Evolutionary conservation across 1,140 invertebrate genomes (phyloP).

Genomic region (Eurosta solidaginis): DNA sequence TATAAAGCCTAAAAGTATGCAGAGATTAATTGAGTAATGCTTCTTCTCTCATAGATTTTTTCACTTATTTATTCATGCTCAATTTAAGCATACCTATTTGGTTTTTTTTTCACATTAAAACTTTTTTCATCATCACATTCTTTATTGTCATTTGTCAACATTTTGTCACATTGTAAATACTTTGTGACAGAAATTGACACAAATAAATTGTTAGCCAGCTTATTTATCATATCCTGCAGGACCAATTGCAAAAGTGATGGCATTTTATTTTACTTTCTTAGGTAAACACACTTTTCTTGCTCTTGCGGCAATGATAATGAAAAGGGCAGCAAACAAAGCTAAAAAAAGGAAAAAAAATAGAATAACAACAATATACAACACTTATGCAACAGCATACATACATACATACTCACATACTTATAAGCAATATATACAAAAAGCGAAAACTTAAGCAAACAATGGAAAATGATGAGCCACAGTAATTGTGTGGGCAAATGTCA

Average conservation of each 20-base stretch:
- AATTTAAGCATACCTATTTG: neutral
- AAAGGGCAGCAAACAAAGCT: no score
- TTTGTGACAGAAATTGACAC: slow-evolving; percentile 29
- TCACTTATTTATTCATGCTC: neutral
- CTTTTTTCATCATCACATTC: neutral
- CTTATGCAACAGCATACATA: no score
- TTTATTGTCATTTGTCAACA: slow-evolving; percentile 32
- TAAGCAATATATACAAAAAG: neutral
- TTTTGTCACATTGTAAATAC: slow-evolving; percentile 56
- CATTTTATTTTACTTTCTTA: slow-evolving; percentile 37
- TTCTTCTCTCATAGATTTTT: neutral
- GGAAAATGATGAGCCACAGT: slow-evolving; percentile 8
- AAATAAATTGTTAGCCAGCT: slow-evolving; percentile 29
- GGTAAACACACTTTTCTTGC: slow-evolving; percentile 5
- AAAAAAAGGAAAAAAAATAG: neutral
- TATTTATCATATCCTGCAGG: slow-evolving; percentile 59
- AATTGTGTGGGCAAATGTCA: neutral
- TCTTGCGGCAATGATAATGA: slow-evolving; percentile 4
- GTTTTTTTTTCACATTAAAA: neutral
- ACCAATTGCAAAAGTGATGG: slow-evolving; percentile 48
- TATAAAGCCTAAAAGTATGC: neutral
- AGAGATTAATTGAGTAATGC: neutral
- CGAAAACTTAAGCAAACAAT: slow-evolving; percentile 19
- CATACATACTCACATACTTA: neutral
- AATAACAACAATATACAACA: neutral